Evolutionary conservation across 2,113 vertebrate genomes (phyloP).

Genomic region (Pica pica): DNA sequence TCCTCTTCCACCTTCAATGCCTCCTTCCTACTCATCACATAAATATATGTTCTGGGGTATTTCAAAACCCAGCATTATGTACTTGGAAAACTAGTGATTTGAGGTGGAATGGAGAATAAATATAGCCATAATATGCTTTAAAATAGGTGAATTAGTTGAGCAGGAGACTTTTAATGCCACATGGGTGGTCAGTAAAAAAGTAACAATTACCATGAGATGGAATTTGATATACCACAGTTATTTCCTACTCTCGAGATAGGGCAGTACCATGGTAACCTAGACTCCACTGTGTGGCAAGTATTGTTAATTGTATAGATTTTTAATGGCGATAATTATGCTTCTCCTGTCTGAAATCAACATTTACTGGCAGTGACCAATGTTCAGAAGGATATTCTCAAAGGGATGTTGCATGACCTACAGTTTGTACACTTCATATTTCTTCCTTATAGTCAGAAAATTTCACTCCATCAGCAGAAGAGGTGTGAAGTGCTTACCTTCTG

Average conservation of each 20-base stretch:
- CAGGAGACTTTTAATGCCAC: constrained; percentile 45
- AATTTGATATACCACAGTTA: constrained; percentile 31
- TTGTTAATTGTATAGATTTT: constrained; percentile 29
- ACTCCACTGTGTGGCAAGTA: neutral
- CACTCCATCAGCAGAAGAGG: neutral
- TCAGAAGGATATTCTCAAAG: neutral
- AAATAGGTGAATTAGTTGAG: constrained; percentile 53
- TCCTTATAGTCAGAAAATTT: neutral
- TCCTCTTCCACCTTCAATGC: neutral
- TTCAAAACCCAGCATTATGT: constrained; percentile 42
- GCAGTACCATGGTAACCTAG: constrained; percentile 51
- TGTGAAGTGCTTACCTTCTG: neutral
- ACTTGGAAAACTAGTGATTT: constrained; percentile 25
- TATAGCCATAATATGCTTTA: constrained; percentile 44
- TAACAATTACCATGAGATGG: constrained; percentile 42
- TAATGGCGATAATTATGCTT: constrained; percentile 22
- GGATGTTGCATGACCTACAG: neutral
- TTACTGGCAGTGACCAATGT: constrained; percentile 19
- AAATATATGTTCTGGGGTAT: neutral
- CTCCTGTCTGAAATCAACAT: constrained; percentile 15
- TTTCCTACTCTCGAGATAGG: constrained; percentile 8
- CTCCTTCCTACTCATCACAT: neutral
- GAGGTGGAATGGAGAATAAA: constrained; percentile 26
- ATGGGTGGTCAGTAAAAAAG: constrained; percentile 42
- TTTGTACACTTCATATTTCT: neutral